Evolutionary conservation across 2,888 invertebrate genomes (phyloP).

Genomic region (Psylliodes chrysocephalus): DNA sequence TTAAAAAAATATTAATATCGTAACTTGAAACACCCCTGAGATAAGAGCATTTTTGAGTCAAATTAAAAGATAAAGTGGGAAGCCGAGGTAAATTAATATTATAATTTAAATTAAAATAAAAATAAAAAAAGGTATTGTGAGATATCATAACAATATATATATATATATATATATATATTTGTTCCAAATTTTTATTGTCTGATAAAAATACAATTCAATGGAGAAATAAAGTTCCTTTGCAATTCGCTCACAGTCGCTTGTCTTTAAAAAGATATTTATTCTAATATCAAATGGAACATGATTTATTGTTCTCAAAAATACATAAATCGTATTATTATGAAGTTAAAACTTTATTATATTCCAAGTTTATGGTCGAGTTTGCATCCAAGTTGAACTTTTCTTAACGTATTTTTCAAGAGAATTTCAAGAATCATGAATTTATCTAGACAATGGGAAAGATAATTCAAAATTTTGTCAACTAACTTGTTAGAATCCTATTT

Average conservation of each 20-base stretch:
- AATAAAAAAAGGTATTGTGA: too few relatives aligned
- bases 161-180: too few relatives aligned
- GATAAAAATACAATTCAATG: too few relatives aligned
- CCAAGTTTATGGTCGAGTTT: slow-evolving; percentile 34
- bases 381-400: slow-evolving; percentile 30
- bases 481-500: too few relatives aligned
- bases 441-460: slow-evolving; percentile 5
- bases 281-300: slow-evolving; percentile 29
- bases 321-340: slow-evolving; percentile 36
- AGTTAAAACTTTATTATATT: slow-evolving; percentile 37
- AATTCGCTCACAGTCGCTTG: background rate
- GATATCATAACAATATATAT: too few relatives aligned
- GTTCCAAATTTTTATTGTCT: too few relatives aligned
- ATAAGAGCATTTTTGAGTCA: too few relatives aligned
- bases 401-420: slow-evolving; percentile 21
- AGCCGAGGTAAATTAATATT: too few relatives aligned
- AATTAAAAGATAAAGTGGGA: too few relatives aligned
- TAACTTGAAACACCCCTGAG: too few relatives aligned
- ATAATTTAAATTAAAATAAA: too few relatives aligned
- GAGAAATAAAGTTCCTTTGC: slow-evolving; percentile 5
- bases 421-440: slow-evolving; percentile 31
- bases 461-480: slow-evolving; percentile 11
- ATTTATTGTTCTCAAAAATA: slow-evolving; percentile 35
- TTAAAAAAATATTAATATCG: too few relatives aligned
- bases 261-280: slow-evolving; percentile 18